Conservation (phyloP, 2,113 vertebrate species). For the Apodemus speciosus region DNA sequence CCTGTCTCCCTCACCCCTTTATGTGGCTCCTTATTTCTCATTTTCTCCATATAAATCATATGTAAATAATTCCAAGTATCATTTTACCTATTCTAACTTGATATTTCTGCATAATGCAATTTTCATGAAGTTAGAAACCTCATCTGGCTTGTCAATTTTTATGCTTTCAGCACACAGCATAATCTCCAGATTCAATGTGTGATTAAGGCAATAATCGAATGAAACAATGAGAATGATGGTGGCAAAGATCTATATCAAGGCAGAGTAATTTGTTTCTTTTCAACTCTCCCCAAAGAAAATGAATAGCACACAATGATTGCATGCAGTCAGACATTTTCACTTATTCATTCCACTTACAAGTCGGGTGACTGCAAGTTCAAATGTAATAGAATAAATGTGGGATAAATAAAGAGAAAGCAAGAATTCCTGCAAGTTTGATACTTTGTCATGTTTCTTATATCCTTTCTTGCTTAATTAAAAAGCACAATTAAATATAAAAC, state of each 20-base stretch:
- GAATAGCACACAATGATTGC: neutral
- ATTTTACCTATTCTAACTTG: neutral
- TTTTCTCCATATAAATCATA: neutral
- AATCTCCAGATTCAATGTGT: neutral
- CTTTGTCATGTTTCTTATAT: neutral
- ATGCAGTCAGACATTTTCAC: slow-evolving; percentile 4
- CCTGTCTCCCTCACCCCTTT: neutral
- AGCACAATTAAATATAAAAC: slow-evolving; percentile 30
- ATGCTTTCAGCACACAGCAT: neutral
- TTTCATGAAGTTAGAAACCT: neutral
- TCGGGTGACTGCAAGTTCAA: slow-evolving; percentile 21
- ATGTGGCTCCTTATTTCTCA: neutral
- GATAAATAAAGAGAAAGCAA: neutral
- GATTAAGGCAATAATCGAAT: neutral
- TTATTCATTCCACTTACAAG: slow-evolving; percentile 30
- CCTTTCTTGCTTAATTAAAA: slow-evolving; percentile 28
- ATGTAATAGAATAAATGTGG: neutral
- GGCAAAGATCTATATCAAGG: neutral
- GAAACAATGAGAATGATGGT: slow-evolving; percentile 16
- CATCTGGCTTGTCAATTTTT: neutral
- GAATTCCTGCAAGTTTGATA: neutral
- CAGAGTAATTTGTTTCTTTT: neutral
- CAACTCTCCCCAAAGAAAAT: slow-evolving; percentile 18
- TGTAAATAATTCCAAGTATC: neutral
- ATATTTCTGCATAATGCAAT: neutral